Evolutionary conservation across 2,797 vertebrate genomes (phyloP), one percentile per base, ranked within the genome.

Genomic region (Smutsia gigantea): DNA sequence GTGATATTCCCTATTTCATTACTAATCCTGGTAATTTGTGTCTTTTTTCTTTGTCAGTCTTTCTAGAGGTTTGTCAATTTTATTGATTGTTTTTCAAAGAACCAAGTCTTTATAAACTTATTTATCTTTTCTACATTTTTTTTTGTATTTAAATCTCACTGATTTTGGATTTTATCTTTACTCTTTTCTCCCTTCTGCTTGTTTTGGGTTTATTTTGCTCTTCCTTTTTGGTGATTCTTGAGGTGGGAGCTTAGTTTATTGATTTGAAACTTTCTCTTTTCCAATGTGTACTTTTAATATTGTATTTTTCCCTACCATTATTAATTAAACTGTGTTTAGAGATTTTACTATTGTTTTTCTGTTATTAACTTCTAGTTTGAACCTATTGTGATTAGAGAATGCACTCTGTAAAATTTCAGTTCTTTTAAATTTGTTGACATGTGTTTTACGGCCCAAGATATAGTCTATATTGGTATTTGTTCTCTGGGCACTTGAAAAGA

Each of bases 271-370:
- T 74, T 93, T 93, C 29, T 21, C 37, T 85, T 12, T 66, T 90
- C n/a, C 39, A 53, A 39, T 34, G 8, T 59, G 12, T 74, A n/a
- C 55, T 42, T 51, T 81, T 42, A 68, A 23, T 21, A 27, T 63
- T 68, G n/a, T 94, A 55, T 31, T 15, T 23, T 68, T 69, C 66
- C n/a, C 55, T 53, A 2, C 75, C 15, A 61, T 81, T 63, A 29
- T 51, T 37, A 19, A 29, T 83, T 66, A 17, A 68, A 75, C 59
- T 31, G 3, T 46, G 51, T 81, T 81, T 84, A 39, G 39, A 69
- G 42, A 59, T 71, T 89, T 95, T 74, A n/a, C 66, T 74, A 19
- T 77, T 88, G n/a, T 46, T 94, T 87, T 93, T 75, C 14, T 83
- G 23, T 77, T 64, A 39, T 21, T 81, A 53, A 81, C 66, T 93